phyloP scores from a whole-genome alignment of 2,888 invertebrate species.

The Synanthedon andrenaeformis region DNA sequence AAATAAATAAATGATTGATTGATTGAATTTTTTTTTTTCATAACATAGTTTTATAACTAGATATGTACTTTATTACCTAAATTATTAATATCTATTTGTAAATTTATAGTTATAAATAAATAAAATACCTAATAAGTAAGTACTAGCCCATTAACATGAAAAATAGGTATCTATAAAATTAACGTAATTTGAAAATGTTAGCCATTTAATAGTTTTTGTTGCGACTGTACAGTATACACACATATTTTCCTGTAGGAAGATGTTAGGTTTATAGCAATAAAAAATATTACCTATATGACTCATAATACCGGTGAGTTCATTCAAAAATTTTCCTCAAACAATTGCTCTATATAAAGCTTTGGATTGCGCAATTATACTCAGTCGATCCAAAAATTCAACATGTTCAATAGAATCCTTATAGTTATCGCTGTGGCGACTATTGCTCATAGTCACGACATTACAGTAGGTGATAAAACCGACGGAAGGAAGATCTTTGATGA shows the following conservation, averaged over 20 bases:
- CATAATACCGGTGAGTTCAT: constrained; percentile 26
- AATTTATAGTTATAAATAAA: no score
- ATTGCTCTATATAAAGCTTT: constrained; percentile 35
- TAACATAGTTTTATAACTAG: no score
- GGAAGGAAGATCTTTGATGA: constrained; percentile 41
- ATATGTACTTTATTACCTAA: no score
- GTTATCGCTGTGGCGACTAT: constrained; percentile 23
- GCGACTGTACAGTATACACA: constrained; percentile 18
- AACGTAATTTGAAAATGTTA: not conserved
- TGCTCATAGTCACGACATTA: constrained; percentile 31
- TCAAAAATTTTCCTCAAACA: constrained; percentile 44
- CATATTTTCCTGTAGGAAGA: constrained; percentile 54
- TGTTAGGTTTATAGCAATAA: constrained; percentile 32
- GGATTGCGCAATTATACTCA: constrained; percentile 16
- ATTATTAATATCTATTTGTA: no score
- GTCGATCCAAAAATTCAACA: constrained; percentile 24
- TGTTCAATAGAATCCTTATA: constrained; percentile 22
- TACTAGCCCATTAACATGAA: not conserved
- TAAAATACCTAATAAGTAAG: no score
- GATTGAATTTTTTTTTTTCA: no score
- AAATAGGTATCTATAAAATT: not conserved
- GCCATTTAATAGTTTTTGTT: not conserved
- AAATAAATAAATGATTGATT: no score
- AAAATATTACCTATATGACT: constrained; percentile 32
- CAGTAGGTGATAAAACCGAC: constrained; percentile 22